Base-by-base conservation (phyloP, 92 coral and sea anemone genomes). In the Porites divaricata region DNA sequence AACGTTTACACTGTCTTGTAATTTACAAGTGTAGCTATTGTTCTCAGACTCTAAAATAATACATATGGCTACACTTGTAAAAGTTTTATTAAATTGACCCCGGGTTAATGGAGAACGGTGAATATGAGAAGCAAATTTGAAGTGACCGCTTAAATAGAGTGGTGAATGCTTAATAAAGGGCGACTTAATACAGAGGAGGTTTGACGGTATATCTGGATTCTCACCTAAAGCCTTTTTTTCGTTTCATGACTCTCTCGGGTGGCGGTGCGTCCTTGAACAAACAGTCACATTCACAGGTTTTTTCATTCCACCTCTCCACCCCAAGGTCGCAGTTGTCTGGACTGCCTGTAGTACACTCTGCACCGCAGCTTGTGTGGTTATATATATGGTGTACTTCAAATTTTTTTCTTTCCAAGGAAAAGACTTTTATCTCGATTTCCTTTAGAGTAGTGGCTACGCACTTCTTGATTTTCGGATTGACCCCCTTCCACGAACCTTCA, bases 341-440 rank as follows among this genome's bases (percentile, higher is more conserved):
- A 16, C 65, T 74, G 1, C 73, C 77, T 25, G 65, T 35, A 4
- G 45, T 84, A 54, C 93, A 90, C 78, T 78, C 65, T 2, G 22
- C 49, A 7, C 85, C 88, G 28, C 93, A 90, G 8, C 61, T 86
- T 10, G 93, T 90, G 76, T 90, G 93, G 35, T 90, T 86, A 49
- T 22, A 28, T n/a, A 66, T 54, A 2, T 6, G 75, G 10, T 50
- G 7, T 0, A 10, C 14, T 1, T 21, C 20, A 9, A 0, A 0
- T 20, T 4, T 2, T 20, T 35, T 14, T 8, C 25, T 51, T 2
- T 7, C 13, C 0, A 9, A 26, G 28, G 74, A 35, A 52, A 1
- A 17, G 0, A 28, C 77, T 1, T 0, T 1, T 8, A 90, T 2
- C 14, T 22, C 4, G 8, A 90, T 35, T 4, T 75, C 84, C 4